Conservation (phyloP, 2,888 invertebrate genomes). For the Willowsia nigromaculata region DNA sequence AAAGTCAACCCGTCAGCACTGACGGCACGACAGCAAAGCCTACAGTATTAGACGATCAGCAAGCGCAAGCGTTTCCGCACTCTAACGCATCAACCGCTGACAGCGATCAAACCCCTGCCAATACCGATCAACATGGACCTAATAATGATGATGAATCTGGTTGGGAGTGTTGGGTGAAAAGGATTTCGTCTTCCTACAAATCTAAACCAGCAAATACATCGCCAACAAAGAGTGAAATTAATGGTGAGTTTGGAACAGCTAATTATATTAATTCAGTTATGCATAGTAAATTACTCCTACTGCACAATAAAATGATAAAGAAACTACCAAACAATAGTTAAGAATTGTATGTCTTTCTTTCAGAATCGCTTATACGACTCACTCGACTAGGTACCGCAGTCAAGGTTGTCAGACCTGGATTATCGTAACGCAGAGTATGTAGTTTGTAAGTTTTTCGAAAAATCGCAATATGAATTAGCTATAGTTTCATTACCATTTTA, state of each 20-base stretch:
- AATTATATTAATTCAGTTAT: not conserved
- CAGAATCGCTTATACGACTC: constrained; percentile 44
- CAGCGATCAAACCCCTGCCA: too few species aligned
- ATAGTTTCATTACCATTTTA: too few species aligned
- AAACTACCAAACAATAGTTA: too few species aligned
- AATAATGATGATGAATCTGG: constrained; percentile 2
- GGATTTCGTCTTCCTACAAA: not conserved
- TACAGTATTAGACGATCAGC: not conserved
- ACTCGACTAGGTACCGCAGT: constrained; percentile 26
- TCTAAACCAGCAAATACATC: not conserved
- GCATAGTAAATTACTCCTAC: not conserved
- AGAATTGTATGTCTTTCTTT: not conserved
- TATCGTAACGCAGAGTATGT: not conserved
- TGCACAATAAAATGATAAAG: too few species aligned
- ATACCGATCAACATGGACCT: not conserved
- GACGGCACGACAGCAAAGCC: too few species aligned
- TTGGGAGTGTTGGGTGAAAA: constrained; percentile 47
- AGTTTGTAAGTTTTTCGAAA: not conserved
- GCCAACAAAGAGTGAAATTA: constrained; percentile 47
- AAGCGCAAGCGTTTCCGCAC: not conserved
- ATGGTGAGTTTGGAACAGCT: constrained; percentile 10
- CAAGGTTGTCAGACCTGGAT: not conserved
- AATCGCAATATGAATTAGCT: not conserved
- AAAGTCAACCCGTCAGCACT: too few species aligned
- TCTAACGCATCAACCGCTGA: too few species aligned